phyloP scores from a whole-genome alignment of 2,797 vertebrate species.

The Pseudocheirus occidentalis region DNA sequence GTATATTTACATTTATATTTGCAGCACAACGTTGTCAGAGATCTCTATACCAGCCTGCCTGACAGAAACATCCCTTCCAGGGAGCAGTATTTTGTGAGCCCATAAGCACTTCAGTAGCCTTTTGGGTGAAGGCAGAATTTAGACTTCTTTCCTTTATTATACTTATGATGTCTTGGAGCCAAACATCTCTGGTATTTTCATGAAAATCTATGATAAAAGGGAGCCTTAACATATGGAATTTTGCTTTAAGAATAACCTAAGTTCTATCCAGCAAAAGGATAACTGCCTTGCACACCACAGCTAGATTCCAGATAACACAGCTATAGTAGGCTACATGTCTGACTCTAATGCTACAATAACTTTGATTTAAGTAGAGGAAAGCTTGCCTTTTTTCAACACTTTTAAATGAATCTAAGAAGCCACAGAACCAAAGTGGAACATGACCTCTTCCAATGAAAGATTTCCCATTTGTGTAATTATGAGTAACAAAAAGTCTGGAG shows the following conservation, averaged over 20 bases:
- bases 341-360: conserved; percentile 24
- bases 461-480: conserved; percentile 77
- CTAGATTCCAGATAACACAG: not conserved
- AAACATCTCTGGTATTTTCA: not conserved
- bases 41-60: not conserved
- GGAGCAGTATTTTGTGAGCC: not conserved
- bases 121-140: not conserved
- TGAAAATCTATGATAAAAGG: conserved; percentile 4
- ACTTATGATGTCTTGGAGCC: not conserved
- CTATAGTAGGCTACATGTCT: not conserved
- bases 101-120: not conserved
- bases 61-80: not conserved
- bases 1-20: not conserved
- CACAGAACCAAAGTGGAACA: conserved; percentile 43
- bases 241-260: conserved; percentile 4
- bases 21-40: not conserved
- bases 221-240: not conserved
- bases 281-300: not conserved
- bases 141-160: not conserved
- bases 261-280: conserved; percentile 14
- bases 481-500: conserved; percentile 76
- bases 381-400: conserved; percentile 35
- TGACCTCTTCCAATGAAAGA: conserved; percentile 80
- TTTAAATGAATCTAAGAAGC: conserved; percentile 68
- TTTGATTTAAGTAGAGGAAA: conserved; percentile 28